Evolutionary conservation across 2,797 vertebrate genomes (phyloP), one percentile per base, ranked within the genome.

Genomic region (Eleutherodactylus coqui): DNA sequence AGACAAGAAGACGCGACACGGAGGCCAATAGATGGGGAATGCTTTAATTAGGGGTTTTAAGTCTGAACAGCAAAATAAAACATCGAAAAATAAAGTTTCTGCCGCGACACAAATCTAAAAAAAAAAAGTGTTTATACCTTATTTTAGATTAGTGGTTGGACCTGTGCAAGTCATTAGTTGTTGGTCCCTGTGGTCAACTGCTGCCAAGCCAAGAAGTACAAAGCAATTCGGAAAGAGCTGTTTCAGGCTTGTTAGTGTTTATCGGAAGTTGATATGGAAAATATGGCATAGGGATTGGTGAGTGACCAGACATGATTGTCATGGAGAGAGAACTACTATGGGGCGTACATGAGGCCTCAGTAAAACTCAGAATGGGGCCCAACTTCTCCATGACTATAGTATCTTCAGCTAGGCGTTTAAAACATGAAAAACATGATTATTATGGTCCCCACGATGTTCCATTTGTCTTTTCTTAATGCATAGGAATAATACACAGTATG

Each of bases 11-110:
- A 36, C 38, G 36, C 36, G 17, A 43, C 38, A 24, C 41, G 72
- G 8, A 45, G 36, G 76, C 24, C 76, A 78, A 78, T 58, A 41
- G 38, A 73, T 43, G 38, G 70, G 70, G 70, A 72, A 45, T n/a
- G 41, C 41, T 45, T 27, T 73, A 13, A 45, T 45, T 73, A 45
- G 9, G 7, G 29, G 13, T 10, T 51, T 3, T 43, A 72, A n/a
- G 24, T n/a, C 38, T n/a, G 2, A 43, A 43, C 32, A 38, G 34
- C 29, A 38, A 36, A 69, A 9, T 70, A 1, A 5, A 64, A 27
- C 1, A 34, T 34, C 27, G 0, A 6, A 13, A 62, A 67, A 34
- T 5, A 11, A 19, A 27, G 11, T 43, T 43, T 72, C 4, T 43
- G 3, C 69, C 2, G 24, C 41, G 27, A 45, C 45, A 45, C 11